These are phyloP conservation scores for Anneissia japonica DNA, from an alignment of 35 echinoderm and acorn worm species.

Conservation along the genomic window DNA sequence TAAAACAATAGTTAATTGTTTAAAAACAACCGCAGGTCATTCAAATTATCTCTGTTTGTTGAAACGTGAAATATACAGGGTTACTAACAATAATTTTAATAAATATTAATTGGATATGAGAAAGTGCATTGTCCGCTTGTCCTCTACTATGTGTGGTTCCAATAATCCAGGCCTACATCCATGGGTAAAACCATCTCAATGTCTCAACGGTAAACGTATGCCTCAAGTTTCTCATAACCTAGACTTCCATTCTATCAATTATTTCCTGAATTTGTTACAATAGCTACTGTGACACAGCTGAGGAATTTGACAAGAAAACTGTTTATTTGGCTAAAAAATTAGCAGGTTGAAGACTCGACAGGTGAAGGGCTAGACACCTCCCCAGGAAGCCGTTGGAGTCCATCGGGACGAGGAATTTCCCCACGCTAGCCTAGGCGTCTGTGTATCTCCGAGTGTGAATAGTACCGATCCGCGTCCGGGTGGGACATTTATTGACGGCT, in stretches of 20 bases:
- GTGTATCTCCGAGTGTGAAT: background rate
- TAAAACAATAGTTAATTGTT: too few species aligned
- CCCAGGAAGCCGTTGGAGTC: background rate
- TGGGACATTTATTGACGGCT: background rate
- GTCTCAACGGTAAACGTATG: too few species aligned
- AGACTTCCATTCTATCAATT: background rate
- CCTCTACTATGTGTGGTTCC: background rate
- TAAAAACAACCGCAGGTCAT: too few species aligned
- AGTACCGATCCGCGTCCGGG: background rate
- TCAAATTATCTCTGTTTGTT: too few species aligned
- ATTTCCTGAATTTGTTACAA: background rate
- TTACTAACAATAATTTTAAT: too few species aligned
- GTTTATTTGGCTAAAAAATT: slow-evolving; percentile 2
- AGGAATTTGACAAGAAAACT: background rate
- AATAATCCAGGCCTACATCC: background rate
- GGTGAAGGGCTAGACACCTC: background rate
- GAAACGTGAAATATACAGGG: too few species aligned
- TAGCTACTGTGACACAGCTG: background rate
- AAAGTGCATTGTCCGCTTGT: background rate
- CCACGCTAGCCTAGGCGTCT: background rate
- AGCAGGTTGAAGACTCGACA: background rate
- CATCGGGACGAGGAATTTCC: background rate
- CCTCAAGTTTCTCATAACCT: background rate
- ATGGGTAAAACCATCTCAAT: too few species aligned
- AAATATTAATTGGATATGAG: background rate